Percentiles rank a stretch among this genome's conserved stretches.
These are phyloP conservation scores for Probosciger aterrimus DNA, from an alignment of 2,113 vertebrate species.

Conservation along the genomic window DNA sequence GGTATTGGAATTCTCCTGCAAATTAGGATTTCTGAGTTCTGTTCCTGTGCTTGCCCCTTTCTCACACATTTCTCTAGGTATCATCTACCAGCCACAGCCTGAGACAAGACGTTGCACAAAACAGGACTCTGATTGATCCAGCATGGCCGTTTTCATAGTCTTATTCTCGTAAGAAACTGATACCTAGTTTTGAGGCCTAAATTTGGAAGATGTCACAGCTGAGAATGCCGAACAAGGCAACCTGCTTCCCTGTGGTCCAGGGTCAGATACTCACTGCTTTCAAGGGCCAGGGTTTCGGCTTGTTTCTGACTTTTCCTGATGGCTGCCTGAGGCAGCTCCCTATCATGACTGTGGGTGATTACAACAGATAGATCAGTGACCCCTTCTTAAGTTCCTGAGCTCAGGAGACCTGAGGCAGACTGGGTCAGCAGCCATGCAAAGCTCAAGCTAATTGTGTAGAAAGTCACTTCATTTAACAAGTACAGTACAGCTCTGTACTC, in stretches of 20 bases:
- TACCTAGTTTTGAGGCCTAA: neutral
- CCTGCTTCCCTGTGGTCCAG: neutral
- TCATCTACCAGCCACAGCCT: neutral
- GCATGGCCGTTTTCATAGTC: neutral
- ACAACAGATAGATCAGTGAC: neutral
- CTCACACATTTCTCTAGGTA: neutral
- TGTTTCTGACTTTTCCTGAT: neutral
- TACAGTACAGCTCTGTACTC: neutral
- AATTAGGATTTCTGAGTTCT: neutral
- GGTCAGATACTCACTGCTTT: rapidly evolving
- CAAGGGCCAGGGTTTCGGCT: neutral
- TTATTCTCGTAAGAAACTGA: neutral
- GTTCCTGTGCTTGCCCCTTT: neutral
- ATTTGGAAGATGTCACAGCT: conserved; percentile 39
- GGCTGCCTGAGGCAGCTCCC: neutral
- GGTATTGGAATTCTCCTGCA: neutral
- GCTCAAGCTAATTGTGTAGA: neutral
- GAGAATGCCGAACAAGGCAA: neutral
- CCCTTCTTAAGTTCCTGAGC: neutral
- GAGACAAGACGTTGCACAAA: neutral
- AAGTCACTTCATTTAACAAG: neutral
- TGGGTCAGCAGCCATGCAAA: neutral
- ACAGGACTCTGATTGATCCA: rapidly evolving
- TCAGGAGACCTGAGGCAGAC: neutral
- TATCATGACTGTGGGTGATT: neutral